Conservation (phyloP, 2,888 invertebrate species). For the Nymphalis c-album region DNA sequence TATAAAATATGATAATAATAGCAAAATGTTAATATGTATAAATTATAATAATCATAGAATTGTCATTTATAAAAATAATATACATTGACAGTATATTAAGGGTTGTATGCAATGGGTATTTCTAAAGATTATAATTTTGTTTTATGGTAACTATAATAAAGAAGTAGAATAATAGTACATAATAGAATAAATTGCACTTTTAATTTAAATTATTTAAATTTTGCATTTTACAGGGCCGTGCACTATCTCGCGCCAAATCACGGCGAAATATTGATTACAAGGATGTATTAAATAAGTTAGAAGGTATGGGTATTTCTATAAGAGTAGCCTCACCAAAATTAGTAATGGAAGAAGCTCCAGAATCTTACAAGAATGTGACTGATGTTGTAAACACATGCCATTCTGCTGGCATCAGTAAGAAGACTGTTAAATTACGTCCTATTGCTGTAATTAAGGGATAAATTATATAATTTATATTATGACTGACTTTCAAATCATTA, state of each 20-base stretch:
- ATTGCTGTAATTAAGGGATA: constrained; percentile 98
- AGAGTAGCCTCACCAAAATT: constrained; percentile 99
- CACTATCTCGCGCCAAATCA: constrained; percentile 98
- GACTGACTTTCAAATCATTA: no score
- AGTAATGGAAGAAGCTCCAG: constrained; percentile 99
- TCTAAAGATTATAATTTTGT: no score
- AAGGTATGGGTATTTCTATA: constrained; percentile 94
- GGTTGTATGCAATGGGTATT: no score
- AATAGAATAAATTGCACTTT: no score
- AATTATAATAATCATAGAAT: no score
- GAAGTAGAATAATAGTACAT: no score
- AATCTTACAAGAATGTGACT: constrained; percentile 99
- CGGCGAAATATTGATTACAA: constrained; percentile 96
- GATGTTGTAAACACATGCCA: constrained; percentile 99
- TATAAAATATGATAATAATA: no score
- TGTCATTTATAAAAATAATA: no score
- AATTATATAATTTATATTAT: constrained; percentile 34
- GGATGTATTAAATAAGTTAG: constrained; percentile 91
- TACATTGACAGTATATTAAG: no score
- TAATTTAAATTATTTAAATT: neutral
- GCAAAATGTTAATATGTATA: no score
- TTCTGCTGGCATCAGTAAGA: constrained; percentile 97
- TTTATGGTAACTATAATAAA: no score
- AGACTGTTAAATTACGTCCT: constrained; percentile 96
- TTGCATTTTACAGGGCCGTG: constrained; percentile 88